Evolutionary conservation across 2,888 invertebrate species (phyloP), one percentile per base, ranked within the genome.

Genomic region (Plebejus melissa): DNA sequence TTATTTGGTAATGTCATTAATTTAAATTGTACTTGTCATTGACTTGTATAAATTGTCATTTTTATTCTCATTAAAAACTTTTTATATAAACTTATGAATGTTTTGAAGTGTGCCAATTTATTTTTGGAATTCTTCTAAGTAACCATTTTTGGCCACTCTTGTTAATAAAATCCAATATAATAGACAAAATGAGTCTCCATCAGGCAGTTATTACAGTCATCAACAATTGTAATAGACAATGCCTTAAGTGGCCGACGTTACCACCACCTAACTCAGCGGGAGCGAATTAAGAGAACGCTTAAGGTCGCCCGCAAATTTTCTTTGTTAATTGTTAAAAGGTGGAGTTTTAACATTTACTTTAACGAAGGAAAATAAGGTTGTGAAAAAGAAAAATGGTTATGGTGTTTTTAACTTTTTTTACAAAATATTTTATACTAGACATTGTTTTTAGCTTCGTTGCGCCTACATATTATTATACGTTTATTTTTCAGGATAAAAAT

Each of bases 271-370:
- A 88, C 89, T 84, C 92, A 88, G 91, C 88, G 90, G 90, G 91
- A 88, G 87, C 88, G 90, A 92, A 93, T 93, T 93, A 93, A 92
- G 92, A 91, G 91, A 91, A 91, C 92, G 91, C 91, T 91, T n/a
- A 50, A 69, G 32, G 46, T 13, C 58, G 60, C 46, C 74, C 16
- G 60, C 58, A 60, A 41, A 38, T 38, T 60, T 16, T 74, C 13
- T 38, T 41, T 65, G 60, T 46, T 28, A 74, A 60, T 65, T 65
- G 65, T 65, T 65, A 65, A 65, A 36, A 13, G 32, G 65, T 36
- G 9, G 32, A 58, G 7, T n/a, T n/a, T 16, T n/a, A 57, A 58
- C 57, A n/a, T 58, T 58, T 58, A 58, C 7, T 58, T 58, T 2
- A 58, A 7, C n/a, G 58, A 7, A 22, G 13, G 58, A n/a, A 58